These are phyloP conservation scores for Ypsolopha scabrella DNA, from an alignment of 2,888 invertebrate genomes.

Conservation along the genomic window DNA sequence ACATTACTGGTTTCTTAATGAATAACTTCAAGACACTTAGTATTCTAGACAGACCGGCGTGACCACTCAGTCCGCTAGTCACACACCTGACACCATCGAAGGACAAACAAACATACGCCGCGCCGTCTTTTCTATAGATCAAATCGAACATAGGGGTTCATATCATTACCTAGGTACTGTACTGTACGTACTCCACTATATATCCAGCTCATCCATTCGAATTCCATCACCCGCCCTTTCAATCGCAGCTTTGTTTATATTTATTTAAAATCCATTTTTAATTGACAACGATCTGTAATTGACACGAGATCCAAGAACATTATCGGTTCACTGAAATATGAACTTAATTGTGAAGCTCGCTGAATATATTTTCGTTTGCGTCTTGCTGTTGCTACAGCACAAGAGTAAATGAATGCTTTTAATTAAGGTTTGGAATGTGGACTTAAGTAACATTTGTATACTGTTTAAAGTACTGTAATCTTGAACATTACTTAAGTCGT, in stretches of 20 bases:
- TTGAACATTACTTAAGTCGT: constrained; percentile 29
- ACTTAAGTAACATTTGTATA: constrained; percentile 30
- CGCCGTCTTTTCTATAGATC: too few species aligned
- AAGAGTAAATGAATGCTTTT: constrained; percentile 35
- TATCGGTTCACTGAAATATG: constrained; percentile 30
- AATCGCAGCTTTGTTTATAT: constrained; percentile 35
- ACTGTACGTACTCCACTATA: too few species aligned
- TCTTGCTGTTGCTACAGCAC: constrained; percentile 22
- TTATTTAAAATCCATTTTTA: constrained; percentile 34
- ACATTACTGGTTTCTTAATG: too few species aligned
- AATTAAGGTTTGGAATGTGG: constrained; percentile 35
- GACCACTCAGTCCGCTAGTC: too few species aligned
- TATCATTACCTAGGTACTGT: too few species aligned
- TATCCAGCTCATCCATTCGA: constrained; percentile 43
- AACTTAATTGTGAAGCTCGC: constrained; percentile 22
- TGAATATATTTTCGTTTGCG: constrained; percentile 35
- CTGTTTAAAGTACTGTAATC: constrained; percentile 33
- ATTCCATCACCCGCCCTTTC: constrained; percentile 34
- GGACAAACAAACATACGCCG: too few species aligned
- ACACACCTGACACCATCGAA: too few species aligned
- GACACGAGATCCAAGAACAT: constrained; percentile 40
- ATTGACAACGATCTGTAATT: constrained; percentile 41
- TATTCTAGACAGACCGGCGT: too few species aligned
- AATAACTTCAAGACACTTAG: too few species aligned
- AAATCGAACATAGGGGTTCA: too few species aligned